phyloP scores from a whole-genome alignment of 2,888 invertebrate species.

The Syrphus vitripennis region DNA sequence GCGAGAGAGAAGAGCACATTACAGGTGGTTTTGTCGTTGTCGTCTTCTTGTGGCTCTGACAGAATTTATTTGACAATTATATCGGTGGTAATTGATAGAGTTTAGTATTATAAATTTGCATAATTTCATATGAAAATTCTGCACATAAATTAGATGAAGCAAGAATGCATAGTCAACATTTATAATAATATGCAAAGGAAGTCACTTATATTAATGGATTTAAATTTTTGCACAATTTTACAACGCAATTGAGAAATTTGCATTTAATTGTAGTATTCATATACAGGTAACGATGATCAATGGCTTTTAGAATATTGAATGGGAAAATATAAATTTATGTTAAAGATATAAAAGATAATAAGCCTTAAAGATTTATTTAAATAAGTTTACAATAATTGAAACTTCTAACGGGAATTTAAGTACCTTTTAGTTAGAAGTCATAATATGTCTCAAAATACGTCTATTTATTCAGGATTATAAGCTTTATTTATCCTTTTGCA shows the following conservation, averaged over 20 bases:
- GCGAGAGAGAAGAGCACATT: no score
- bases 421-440: not conserved
- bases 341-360: no score
- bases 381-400: no score
- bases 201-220: constrained; percentile 36
- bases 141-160: not conserved
- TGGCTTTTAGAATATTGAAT: not conserved
- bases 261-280: constrained; percentile 34
- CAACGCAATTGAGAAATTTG: constrained; percentile 44
- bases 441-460: no score
- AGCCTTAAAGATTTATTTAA: not conserved
- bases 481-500: no score
- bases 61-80: constrained; percentile 65
- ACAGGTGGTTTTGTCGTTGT: constrained; percentile 44
- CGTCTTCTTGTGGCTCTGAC: constrained; percentile 10
- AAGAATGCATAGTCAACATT: not conserved
- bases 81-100: constrained; percentile 62
- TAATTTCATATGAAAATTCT: constrained; percentile 41
- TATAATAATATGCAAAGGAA: not conserved
- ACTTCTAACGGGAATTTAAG: not conserved
- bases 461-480: no score
- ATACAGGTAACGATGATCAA: not conserved
- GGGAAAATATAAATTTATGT: not conserved
- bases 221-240: constrained; percentile 19
- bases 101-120: constrained; percentile 58